phyloP scores from a whole-genome alignment of 2,888 invertebrate species.

The Neoscelio sp. region DNA sequence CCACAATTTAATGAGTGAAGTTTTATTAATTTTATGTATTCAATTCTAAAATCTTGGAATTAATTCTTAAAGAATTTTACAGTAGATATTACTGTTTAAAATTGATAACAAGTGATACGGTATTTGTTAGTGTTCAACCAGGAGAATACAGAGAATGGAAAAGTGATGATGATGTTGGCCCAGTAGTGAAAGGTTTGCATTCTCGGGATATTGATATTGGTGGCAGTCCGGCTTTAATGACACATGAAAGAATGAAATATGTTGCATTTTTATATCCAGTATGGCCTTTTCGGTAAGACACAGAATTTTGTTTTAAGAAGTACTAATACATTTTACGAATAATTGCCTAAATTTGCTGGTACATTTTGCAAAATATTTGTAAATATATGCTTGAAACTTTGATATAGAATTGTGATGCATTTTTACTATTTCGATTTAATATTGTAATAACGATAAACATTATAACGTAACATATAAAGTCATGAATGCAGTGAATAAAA shows the following conservation, averaged over 20 bases:
- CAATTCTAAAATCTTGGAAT: not conserved
- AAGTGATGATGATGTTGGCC: conserved; percentile 48
- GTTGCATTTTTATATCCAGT: conserved; percentile 43
- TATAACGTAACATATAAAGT: too few relatives aligned
- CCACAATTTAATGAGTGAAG: not conserved
- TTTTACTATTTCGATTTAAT: too few relatives aligned
- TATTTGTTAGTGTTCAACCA: conserved; percentile 32
- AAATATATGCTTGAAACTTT: too few relatives aligned
- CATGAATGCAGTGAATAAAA: too few relatives aligned
- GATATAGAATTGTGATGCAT: too few relatives aligned
- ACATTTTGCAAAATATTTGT: too few relatives aligned
- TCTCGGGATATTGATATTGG: conserved; percentile 40
- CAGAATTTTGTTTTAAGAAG: conserved; percentile 19
- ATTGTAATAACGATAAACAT: too few relatives aligned
- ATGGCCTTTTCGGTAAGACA: conserved; percentile 53
- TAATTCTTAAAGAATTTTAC: not conserved
- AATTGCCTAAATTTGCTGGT: too few relatives aligned
- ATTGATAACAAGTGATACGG: conserved; percentile 11
- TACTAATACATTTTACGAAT: conserved; percentile 49
- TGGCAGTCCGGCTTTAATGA: conserved; percentile 59
- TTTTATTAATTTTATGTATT: not conserved
- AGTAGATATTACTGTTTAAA: too few relatives aligned
- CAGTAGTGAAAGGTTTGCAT: conserved; percentile 54
- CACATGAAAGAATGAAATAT: conserved; percentile 31
- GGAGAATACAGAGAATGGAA: conserved; percentile 56